These are phyloP conservation scores for Dipodomys spectabilis DNA, from an alignment of 2,113 vertebrate species.

Conservation along the genomic window DNA sequence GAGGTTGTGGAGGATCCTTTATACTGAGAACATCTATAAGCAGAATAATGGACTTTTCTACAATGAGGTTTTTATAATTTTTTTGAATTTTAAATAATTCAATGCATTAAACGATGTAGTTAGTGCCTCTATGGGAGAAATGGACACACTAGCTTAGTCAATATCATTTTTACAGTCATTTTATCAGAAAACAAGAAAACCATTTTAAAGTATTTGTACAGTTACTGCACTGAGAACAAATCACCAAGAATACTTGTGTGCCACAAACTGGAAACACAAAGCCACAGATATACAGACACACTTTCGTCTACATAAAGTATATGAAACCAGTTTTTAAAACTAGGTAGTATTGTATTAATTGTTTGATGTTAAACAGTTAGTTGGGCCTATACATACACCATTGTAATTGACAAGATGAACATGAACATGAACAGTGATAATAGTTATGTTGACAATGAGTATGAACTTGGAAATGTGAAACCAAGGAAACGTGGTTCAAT, in stretches of 20 bases:
- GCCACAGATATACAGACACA: slow-evolving; percentile 90
- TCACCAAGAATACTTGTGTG: slow-evolving; percentile 92
- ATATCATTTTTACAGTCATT: slow-evolving; percentile 96
- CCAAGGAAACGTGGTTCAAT: slow-evolving; percentile 70
- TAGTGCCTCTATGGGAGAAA: slow-evolving; percentile 90
- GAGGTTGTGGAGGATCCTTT: not conserved
- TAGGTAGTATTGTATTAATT: slow-evolving; percentile 90
- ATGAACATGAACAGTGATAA: slow-evolving; percentile 90
- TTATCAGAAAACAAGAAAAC: slow-evolving; percentile 97
- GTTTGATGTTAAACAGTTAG: slow-evolving; percentile 89
- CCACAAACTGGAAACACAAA: slow-evolving; percentile 94
- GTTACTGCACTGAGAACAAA: slow-evolving; percentile 93
- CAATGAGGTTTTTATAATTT: slow-evolving; percentile 89
- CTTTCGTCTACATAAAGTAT: slow-evolving; percentile 90
- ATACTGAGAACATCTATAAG: slow-evolving; percentile 34
- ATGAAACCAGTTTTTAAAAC: slow-evolving; percentile 87
- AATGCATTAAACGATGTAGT: slow-evolving; percentile 89
- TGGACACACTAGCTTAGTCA: slow-evolving; percentile 89
- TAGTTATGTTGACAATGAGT: slow-evolving; percentile 83
- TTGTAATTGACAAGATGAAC: slow-evolving; percentile 87
- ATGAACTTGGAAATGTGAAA: slow-evolving; percentile 78
- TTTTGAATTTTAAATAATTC: slow-evolving; percentile 91
- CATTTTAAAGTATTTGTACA: slow-evolving; percentile 95
- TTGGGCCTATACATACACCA: slow-evolving; percentile 90
- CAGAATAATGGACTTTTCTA: slow-evolving; percentile 76